phyloP scores from a whole-genome alignment of 2,113 vertebrate genomes.

The Hippocampus guttulatus region DNA sequence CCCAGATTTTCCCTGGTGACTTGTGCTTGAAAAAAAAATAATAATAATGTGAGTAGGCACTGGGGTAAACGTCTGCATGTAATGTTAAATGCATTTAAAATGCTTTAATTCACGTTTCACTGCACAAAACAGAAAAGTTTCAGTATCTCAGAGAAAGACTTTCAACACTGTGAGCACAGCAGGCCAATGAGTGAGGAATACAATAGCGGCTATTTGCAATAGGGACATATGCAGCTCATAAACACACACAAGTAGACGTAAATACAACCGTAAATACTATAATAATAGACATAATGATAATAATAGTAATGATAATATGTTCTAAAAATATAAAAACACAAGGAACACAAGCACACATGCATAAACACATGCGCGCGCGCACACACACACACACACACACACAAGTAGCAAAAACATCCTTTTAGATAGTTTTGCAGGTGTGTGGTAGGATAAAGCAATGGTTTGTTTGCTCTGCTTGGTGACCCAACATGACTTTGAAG shows the following conservation, averaged over 20 bases:
- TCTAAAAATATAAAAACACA: conserved; percentile 28
- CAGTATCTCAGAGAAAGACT: conserved; percentile 36
- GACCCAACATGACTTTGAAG: conserved; percentile 29
- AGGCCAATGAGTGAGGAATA: conserved; percentile 13
- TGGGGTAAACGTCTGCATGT: conserved; percentile 11
- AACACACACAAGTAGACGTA: not conserved
- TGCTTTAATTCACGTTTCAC: conserved; percentile 21
- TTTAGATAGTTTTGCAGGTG: conserved; percentile 29
- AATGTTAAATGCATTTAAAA: conserved; percentile 19
- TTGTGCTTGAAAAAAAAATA: not conserved
- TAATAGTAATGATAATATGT: not conserved
- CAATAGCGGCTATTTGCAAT: conserved; percentile 30
- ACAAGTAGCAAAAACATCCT: conserved; percentile 28
- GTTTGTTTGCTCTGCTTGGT: conserved; percentile 46
- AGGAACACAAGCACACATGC: conserved; percentile 14
- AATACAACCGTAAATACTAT: conserved; percentile 8
- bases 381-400: not conserved
- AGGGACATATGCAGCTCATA: conserved; percentile 30
- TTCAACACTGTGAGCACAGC: conserved; percentile 54
- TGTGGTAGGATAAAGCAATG: conserved; percentile 24
- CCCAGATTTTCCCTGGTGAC: conserved; percentile 5
- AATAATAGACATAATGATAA: not conserved
- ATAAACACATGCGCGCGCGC: conserved; percentile 30
- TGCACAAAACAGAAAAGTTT: conserved; percentile 32
- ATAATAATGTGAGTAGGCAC: conserved; percentile 36